Conservation (phyloP, 2,113 vertebrate species). For the Actinemys pallida region DNA sequence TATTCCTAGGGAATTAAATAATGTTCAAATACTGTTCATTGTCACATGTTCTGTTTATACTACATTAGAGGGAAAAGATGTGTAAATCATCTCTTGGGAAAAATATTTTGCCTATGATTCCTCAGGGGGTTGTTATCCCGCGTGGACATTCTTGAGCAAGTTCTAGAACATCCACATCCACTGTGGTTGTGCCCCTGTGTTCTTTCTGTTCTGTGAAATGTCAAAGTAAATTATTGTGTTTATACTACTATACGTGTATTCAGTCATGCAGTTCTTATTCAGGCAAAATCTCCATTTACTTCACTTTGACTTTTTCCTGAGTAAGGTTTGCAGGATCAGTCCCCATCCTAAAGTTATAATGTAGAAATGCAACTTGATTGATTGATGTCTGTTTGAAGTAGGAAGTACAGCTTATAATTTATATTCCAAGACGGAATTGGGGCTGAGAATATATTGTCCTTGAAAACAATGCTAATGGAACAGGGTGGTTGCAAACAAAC, state of each 20-base stretch:
- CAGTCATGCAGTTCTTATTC: not conserved
- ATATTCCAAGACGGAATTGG: not conserved
- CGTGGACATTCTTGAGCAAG: not conserved
- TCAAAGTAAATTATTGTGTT: not conserved
- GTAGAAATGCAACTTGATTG: not conserved
- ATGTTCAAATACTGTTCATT: not conserved
- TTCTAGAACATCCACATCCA: not conserved
- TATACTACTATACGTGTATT: not conserved
- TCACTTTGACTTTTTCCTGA: not conserved
- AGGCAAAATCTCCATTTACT: not conserved
- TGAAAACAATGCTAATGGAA: not conserved
- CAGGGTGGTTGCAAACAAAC: not conserved
- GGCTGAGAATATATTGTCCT: not conserved
- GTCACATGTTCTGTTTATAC: not conserved
- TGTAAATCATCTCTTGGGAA: not conserved
- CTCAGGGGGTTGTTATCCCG: not conserved
- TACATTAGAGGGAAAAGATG: not conserved
- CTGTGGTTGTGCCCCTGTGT: not conserved
- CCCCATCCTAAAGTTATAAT: not conserved
- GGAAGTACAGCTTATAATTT: not conserved
- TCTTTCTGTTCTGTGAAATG: not conserved
- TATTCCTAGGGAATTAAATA: not conserved
- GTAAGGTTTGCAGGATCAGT: not conserved
- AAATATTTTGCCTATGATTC: constrained; percentile 13
- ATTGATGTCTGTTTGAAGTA: not conserved